Percentiles rank a stretch among this genome's conserved stretches.
Conservation (phyloP, 2,888 invertebrate species). For the Tromatobia lineatoria region DNA sequence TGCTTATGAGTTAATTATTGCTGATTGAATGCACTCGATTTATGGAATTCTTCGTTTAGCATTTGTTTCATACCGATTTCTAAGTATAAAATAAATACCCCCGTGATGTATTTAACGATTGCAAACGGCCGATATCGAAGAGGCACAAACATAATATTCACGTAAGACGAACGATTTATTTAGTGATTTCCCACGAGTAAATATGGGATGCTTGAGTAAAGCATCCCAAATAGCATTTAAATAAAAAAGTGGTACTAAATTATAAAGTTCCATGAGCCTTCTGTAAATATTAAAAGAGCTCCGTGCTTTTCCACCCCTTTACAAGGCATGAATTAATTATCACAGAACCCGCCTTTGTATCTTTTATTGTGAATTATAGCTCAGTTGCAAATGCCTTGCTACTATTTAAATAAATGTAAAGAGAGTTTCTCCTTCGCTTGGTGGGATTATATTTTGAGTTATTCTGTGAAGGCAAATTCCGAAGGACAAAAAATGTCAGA, state of each 20-base stretch:
- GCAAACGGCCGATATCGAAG: neutral
- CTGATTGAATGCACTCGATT: too few species aligned
- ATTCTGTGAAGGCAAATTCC: too few species aligned
- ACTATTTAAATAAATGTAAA: neutral
- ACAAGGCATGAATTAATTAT: neutral
- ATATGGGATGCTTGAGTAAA: constrained; percentile 1
- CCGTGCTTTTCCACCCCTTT: neutral
- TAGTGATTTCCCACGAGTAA: neutral
- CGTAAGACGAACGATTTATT: neutral
- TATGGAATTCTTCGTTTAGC: too few species aligned
- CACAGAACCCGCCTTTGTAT: neutral
- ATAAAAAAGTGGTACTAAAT: neutral
- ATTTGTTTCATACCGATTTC: too few species aligned
- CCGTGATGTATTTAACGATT: constrained; percentile 6
- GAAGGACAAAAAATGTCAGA: too few species aligned
- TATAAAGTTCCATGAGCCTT: neutral
- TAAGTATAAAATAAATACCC: too few species aligned
- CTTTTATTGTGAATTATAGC: neutral
- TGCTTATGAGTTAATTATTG: too few species aligned
- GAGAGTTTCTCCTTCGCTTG: too few species aligned
- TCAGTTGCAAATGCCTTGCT: neutral
- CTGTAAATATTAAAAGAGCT: neutral
- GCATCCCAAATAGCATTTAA: neutral
- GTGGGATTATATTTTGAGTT: too few species aligned
- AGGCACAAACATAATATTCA: constrained; percentile 5